Evolutionary conservation across 1,140 invertebrate species (phyloP).

Genomic region (Dryas iulia): DNA sequence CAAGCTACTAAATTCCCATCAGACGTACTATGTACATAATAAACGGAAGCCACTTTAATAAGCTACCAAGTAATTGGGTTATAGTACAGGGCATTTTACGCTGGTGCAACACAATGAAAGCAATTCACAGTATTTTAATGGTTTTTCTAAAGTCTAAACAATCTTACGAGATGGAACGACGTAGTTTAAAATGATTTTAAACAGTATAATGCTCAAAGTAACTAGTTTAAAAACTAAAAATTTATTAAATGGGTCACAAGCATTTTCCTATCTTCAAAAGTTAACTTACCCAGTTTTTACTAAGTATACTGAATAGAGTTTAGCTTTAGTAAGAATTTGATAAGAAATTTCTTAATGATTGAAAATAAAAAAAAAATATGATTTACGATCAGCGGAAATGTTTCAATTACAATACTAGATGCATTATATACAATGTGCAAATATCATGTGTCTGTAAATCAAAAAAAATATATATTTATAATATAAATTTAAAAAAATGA

Average conservation of each 20-base stretch:
- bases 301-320: neutral
- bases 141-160: slow-evolving; percentile 2
- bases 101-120: slow-evolving; percentile 24
- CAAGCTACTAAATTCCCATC: slow-evolving; percentile 36
- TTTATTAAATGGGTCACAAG: neutral
- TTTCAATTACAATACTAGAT: neutral
- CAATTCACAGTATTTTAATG: neutral
- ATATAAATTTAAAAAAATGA: too few species aligned
- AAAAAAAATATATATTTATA: too few species aligned
- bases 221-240: neutral
- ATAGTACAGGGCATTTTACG: slow-evolving; percentile 44
- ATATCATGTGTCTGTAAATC: too few species aligned
- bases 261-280: neutral
- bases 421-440: neutral
- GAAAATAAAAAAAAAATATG: too few species aligned
- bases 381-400: neutral
- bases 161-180: neutral
- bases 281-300: neutral
- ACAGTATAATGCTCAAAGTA: neutral
- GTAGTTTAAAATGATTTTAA: neutral
- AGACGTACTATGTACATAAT: slow-evolving; percentile 33
- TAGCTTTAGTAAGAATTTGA: neutral
- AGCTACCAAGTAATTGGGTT: slow-evolving; percentile 58
- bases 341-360: neutral
- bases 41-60: slow-evolving; percentile 51